These are phyloP conservation scores for Tryphoninae sp. DNA, from an alignment of 2,888 invertebrate genomes.

Conservation along the genomic window DNA sequence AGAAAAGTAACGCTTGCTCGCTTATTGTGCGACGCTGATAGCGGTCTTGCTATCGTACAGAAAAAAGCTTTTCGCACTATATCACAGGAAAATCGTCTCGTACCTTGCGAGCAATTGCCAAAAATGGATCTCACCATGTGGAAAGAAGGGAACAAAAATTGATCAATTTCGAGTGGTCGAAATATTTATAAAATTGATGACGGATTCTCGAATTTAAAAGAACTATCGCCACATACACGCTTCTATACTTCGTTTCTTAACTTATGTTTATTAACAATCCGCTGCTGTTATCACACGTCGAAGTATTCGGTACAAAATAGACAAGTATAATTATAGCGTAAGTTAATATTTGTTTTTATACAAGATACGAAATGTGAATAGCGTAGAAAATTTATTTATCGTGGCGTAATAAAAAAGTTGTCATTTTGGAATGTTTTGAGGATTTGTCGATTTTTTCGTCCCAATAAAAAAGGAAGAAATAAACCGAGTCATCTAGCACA, in stretches of 20 bases:
- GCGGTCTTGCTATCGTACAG: conserved; percentile 79
- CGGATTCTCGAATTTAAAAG: too few relatives aligned
- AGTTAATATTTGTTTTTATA: neutral
- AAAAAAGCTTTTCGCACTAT: conserved; percentile 83
- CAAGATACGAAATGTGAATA: conserved; percentile 27
- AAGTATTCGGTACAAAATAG: conserved; percentile 49
- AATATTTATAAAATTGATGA: neutral
- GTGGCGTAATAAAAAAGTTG: too few relatives aligned
- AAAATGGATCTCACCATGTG: conserved; percentile 79
- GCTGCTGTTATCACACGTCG: neutral
- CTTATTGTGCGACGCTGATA: conserved; percentile 81
- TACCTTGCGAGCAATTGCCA: conserved; percentile 79
- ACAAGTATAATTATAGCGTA: conserved; percentile 15
- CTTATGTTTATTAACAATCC: conserved; percentile 23
- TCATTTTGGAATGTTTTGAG: too few relatives aligned
- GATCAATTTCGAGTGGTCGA: neutral
- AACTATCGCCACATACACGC: neutral
- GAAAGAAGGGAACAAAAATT: conserved; percentile 73
- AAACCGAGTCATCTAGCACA: too few relatives aligned
- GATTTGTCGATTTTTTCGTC: too few relatives aligned
- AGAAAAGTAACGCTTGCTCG: conserved; percentile 79
- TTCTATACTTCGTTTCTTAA: conserved; percentile 5
- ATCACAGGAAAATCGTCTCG: conserved; percentile 78
- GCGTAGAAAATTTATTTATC: neutral
- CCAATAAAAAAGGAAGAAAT: too few relatives aligned